These are phyloP conservation scores for Microcebus murinus DNA, from an alignment of 2,113 vertebrate species.

Conservation along the genomic window DNA sequence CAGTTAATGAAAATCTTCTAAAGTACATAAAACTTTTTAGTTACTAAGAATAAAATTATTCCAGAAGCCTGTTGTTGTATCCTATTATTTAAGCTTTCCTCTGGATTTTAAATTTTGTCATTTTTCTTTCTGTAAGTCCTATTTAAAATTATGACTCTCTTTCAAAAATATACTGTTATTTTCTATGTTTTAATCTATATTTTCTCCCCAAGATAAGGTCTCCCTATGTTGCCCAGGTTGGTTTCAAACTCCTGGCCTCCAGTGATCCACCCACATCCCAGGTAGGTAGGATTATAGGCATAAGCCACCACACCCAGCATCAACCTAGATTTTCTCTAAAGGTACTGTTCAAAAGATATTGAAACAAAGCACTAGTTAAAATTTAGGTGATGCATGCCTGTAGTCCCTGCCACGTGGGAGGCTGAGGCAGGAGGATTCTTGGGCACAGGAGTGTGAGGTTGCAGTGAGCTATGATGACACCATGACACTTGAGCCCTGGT, in stretches of 20 bases:
- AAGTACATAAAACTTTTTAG: neutral
- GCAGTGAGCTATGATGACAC: too few species aligned
- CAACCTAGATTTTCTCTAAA: neutral
- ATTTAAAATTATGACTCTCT: neutral
- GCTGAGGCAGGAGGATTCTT: too few species aligned
- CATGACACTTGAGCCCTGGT: too few species aligned
- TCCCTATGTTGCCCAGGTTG: too few species aligned
- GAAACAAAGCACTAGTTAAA: neutral
- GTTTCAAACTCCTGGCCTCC: too few species aligned
- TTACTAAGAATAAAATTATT: slow-evolving; percentile 32
- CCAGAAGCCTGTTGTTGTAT: neutral
- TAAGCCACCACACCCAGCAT: too few species aligned
- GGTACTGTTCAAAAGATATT: neutral
- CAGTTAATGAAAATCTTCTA: neutral
- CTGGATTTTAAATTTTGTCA: neutral
- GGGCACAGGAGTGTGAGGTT: too few species aligned
- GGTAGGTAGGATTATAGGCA: too few species aligned
- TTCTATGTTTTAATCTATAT: neutral
- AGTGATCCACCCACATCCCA: too few species aligned
- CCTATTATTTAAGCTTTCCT: neutral
- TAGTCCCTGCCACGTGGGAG: too few species aligned
- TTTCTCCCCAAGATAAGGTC: too few species aligned
- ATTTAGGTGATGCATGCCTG: neutral
- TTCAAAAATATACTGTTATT: neutral
- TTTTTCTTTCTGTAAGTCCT: neutral